Conservation (phyloP, 2,797 vertebrate species). For the Lutjanus campechanus region DNA sequence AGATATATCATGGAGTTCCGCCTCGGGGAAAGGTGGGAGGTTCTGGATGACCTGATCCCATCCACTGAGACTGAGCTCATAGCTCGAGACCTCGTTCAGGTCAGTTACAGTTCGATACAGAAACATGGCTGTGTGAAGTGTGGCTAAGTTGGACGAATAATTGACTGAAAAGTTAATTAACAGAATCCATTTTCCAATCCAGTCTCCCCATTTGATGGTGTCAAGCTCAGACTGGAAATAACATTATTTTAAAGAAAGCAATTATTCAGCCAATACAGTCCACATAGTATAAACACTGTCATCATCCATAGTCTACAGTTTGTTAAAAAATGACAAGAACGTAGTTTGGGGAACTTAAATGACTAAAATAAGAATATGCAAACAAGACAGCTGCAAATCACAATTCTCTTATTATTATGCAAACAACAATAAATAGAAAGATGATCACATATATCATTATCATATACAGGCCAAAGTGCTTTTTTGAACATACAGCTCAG, state of each 20-base stretch:
- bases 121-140: background rate
- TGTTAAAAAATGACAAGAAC: background rate
- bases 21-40: conserved; percentile 96
- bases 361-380: background rate
- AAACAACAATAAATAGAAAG: background rate
- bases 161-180: background rate
- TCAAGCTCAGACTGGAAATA: background rate
- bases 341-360: background rate
- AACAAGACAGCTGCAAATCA: background rate
- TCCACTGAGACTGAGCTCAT: conserved; percentile 94
- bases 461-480: background rate
- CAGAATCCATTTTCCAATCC: background rate
- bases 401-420: background rate
- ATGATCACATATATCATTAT: background rate
- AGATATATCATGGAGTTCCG: conserved; percentile 98
- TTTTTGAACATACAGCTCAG: background rate
- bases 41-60: conserved; percentile 93
- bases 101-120: conserved; percentile 63
- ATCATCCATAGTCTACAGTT: background rate
- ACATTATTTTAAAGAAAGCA: background rate
- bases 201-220: background rate
- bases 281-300: background rate
- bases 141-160: background rate
- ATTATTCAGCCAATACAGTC: background rate
- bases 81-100: conserved; percentile 97